Conservation (phyloP, 2,888 invertebrate genomes). For the Coleophora deauratella region DNA sequence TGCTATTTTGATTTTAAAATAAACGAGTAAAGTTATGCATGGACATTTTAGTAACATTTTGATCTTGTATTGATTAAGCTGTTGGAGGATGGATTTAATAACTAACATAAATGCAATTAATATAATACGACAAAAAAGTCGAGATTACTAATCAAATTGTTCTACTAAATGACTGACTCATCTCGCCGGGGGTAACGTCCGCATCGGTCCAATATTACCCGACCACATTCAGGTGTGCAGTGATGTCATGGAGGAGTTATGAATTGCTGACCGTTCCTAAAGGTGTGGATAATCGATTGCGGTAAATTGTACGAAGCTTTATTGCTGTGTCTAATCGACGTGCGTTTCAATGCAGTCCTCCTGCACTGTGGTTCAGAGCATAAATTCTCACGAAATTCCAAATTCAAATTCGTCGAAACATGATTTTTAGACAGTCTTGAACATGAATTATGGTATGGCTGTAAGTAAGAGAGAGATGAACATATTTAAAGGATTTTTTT, state of each 20-base stretch:
- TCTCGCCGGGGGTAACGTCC: not conserved
- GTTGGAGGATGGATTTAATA: too few species aligned
- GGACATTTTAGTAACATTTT: too few species aligned
- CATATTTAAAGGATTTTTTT: slow-evolving; percentile 7
- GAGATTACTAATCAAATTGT: not conserved
- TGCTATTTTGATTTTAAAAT: too few species aligned
- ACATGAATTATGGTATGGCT: too few species aligned
- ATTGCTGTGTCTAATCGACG: slow-evolving; percentile 36
- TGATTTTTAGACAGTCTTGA: too few species aligned
- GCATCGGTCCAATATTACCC: not conserved
- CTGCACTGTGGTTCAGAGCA: slow-evolving; percentile 3
- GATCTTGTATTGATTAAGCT: too few species aligned
- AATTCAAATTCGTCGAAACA: not conserved
- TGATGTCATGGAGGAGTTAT: slow-evolving; percentile 24
- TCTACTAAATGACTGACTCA: slow-evolving; percentile 1
- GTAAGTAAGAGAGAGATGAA: slow-evolving; percentile 1
- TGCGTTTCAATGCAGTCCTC: slow-evolving; percentile 17
- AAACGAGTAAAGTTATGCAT: too few species aligned
- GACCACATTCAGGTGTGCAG: slow-evolving; percentile 5
- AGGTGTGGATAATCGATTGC: slow-evolving; percentile 43
- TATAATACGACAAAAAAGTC: not conserved
- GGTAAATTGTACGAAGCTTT: slow-evolving; percentile 39
- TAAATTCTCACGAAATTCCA: too few species aligned
- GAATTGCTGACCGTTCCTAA: slow-evolving; percentile 27
- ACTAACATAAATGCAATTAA: too few species aligned